phyloP scores from a whole-genome alignment of 2,113 vertebrate genomes.

The Isurus oxyrinchus region DNA sequence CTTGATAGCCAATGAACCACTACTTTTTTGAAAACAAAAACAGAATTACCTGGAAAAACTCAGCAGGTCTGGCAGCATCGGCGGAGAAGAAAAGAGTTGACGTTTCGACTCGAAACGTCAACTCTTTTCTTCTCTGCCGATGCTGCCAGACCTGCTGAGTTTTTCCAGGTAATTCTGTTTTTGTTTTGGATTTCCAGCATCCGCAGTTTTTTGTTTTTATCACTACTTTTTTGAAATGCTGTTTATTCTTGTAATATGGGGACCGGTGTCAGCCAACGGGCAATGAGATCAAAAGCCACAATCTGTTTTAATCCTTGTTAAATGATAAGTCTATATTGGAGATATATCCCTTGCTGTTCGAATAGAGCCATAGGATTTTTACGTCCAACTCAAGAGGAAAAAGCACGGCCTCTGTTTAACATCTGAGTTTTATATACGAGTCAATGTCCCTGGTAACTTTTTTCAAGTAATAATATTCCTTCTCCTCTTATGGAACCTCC shows the following conservation, averaged over 20 bases:
- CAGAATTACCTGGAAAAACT: no score
- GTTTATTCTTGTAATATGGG: neutral
- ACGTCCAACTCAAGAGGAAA: neutral
- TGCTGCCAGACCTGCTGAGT: no score
- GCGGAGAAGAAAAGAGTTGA: no score
- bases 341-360: neutral
- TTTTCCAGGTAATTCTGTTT: no score
- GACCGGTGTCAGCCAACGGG: neutral
- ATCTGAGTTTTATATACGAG: no score
- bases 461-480: neutral
- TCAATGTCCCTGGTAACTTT: neutral
- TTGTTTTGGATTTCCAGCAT: no score
- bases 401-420: neutral
- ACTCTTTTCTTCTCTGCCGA: no score
- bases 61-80: no score
- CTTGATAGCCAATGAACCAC: neutral
- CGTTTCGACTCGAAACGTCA: no score
- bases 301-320: neutral
- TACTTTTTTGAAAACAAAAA: no score
- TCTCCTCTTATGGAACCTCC: neutral
- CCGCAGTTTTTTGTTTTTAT: no score
- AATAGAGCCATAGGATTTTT: neutral
- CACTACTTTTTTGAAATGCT: no score
- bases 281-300: neutral
- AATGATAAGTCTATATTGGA: neutral